phyloP scores from a whole-genome alignment of 1,140 invertebrate genomes.

The Apis dorsata region DNA sequence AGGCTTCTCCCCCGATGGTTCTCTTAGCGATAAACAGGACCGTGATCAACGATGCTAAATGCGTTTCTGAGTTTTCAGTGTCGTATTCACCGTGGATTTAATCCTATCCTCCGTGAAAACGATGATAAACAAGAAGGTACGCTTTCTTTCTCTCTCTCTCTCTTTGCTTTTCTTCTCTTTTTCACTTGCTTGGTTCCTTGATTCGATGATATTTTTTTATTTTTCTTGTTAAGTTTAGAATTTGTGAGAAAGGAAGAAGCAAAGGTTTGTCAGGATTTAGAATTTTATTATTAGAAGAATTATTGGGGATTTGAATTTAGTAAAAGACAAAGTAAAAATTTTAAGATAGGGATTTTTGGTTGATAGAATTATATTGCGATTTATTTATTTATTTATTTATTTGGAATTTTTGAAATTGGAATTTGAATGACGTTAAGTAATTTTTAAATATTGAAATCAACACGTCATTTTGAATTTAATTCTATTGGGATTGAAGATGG shows the following conservation, averaged over 20 bases:
- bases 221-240: too few relatives aligned
- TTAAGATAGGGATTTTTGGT: too few relatives aligned
- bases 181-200: not conserved
- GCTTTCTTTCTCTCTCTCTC: not conserved
- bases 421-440: not conserved
- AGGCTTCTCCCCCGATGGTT: not conserved
- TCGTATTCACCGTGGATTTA: not conserved
- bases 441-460: too few relatives aligned
- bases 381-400: too few relatives aligned
- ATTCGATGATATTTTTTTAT: not conserved
- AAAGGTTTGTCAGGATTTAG: too few relatives aligned
- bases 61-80: not conserved
- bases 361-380: too few relatives aligned
- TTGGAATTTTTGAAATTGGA: too few relatives aligned
- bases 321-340: too few relatives aligned
- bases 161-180: not conserved
- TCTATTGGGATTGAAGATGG: too few relatives aligned
- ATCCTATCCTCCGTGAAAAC: not conserved
- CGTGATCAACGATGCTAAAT: slow-evolving; percentile 23
- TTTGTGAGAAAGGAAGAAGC: too few relatives aligned
- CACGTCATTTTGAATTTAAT: not conserved
- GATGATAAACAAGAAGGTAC: not conserved
- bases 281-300: too few relatives aligned
- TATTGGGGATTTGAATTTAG: too few relatives aligned
- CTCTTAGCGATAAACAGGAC: not conserved